Base-by-base conservation (phyloP, 2,113 vertebrate species). In the Entomyzon cyanotis region DNA sequence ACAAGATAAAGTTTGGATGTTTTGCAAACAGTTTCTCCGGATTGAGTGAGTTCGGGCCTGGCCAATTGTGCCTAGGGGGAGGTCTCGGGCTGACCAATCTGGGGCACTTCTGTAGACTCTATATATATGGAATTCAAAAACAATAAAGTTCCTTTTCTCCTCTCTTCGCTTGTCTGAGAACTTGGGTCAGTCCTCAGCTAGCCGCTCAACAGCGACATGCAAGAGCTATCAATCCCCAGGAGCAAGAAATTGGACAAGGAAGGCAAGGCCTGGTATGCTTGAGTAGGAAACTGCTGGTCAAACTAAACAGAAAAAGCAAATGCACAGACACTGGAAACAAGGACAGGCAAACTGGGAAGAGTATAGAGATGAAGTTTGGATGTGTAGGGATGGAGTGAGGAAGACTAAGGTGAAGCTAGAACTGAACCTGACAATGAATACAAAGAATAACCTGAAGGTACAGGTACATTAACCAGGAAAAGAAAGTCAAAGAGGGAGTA, bases 281-380 rank as follows among this genome's bases (percentile, higher is more conserved):
- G 24, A 56, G 9, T 35, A 71, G 41, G 11, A 73, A 59, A 28
- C 7, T 52, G 12, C 7, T 46, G 44, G 21, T 52, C 19, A 52
- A 67, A 44, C 4, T 11, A 33, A 65, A 74, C 0, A 0, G 19
- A 44, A 58, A 81, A 67, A 30, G 7, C 4, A 65, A 81, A 65
- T 33, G 12, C 15, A 33, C 1, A 59, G 16, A 16, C 33, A 74
- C 5, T 59, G 28, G 28, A 67, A 67, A 52, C 5, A 20, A 89
- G 6, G 27, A 28, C 33, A 52, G 6, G 27, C 16, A 74, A 44
- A 7, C 19, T 52, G 33, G 37, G 5, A 74, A 65, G 44, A 35
- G 25, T 35, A 15, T 7, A 64, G 41, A 62, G 10, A 19, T 39
- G 15, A 53, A 70, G 15, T 70, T 17, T 28, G 55, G 8, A 24